Conservation (phyloP, 2,888 invertebrate genomes). For the Patella pellucida region DNA sequence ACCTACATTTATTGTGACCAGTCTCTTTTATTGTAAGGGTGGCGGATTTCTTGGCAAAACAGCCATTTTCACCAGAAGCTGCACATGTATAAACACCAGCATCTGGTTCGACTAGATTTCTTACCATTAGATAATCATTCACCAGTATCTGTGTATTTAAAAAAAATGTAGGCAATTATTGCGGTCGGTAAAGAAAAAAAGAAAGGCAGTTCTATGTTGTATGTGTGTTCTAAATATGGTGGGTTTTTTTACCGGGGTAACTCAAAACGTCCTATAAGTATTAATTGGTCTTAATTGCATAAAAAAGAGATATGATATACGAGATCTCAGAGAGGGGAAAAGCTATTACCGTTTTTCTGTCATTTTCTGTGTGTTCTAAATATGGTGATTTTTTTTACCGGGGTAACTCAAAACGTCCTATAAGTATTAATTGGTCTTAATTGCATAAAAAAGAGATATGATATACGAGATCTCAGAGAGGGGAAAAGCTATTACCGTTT, state of each 20-base stretch:
- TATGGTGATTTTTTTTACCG: too few species aligned
- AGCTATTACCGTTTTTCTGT: constrained; percentile 33
- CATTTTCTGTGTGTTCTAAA: constrained; percentile 13
- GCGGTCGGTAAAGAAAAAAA: too few species aligned
- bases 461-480: not conserved
- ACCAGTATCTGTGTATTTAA: constrained; percentile 31
- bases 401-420: too few species aligned
- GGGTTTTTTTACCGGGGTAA: too few species aligned
- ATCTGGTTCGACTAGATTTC: constrained; percentile 43
- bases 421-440: too few species aligned
- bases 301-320: too few species aligned
- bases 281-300: too few species aligned
- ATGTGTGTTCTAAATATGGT: too few species aligned
- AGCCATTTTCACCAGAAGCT: constrained; percentile 39
- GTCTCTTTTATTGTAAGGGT: constrained; percentile 33
- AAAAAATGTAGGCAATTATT: too few species aligned
- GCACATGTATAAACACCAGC: constrained; percentile 57
- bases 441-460: too few species aligned
- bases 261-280: too few species aligned
- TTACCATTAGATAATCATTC: constrained; percentile 76
- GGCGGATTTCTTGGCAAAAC: constrained; percentile 36
- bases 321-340: not conserved
- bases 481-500: constrained; percentile 22
- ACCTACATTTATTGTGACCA: constrained; percentile 35
- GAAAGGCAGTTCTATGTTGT: too few species aligned